Base-by-base conservation (phyloP, 1,140 invertebrate species). In the Pseudachorutes palmiensis region DNA sequence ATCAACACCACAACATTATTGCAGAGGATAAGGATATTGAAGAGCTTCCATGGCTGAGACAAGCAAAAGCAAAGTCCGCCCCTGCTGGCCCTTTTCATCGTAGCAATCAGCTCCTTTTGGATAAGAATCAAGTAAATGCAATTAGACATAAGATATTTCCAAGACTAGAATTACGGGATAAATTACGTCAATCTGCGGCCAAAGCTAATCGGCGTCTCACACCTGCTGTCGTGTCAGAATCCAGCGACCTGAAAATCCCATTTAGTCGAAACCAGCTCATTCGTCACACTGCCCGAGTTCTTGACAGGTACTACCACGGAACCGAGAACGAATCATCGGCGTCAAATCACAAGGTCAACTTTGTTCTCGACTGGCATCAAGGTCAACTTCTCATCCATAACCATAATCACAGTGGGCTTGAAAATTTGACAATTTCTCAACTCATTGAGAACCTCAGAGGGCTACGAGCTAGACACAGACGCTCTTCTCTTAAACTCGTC, bases 391-490 rank as follows among this genome's bases (percentile, higher is more conserved):
- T 55, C 5, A 3, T 16, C 12, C 51, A 55, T 22, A 22, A 36
- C 12, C 51, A 55, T 22, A 22, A 36, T 9, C 9, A 61, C 12
- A 12, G 14, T 45, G 33, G 22, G 12, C 61, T 24, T 12, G 5
- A 3, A 16, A 63, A 63, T 29, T 24, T 63, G 5, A 68, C 66
- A 2, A 68, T 69, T 29, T 65, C 62, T 2, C 55, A 69, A 62
- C 41, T 69, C 2, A 69, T 69, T 31, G 66, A 48, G 63, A 65
- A 59, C 24, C 29, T 69, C 22, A 24, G 58, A 5, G 67, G 67
- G 12, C 28, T 69, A 55, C 9, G 41, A 3, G 28, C 24, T 2
- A 2, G 62, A 30, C 36, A 28, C 3, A 3, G 62, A 32, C 9
- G 62, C 2, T 64, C 62, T 26, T 51, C 62, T 55, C 24, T 55